Percentiles rank a stretch among this genome's conserved stretches.
phyloP scores from a whole-genome alignment of 2,797 vertebrate species.

The Eupleurogrammus muticus region DNA sequence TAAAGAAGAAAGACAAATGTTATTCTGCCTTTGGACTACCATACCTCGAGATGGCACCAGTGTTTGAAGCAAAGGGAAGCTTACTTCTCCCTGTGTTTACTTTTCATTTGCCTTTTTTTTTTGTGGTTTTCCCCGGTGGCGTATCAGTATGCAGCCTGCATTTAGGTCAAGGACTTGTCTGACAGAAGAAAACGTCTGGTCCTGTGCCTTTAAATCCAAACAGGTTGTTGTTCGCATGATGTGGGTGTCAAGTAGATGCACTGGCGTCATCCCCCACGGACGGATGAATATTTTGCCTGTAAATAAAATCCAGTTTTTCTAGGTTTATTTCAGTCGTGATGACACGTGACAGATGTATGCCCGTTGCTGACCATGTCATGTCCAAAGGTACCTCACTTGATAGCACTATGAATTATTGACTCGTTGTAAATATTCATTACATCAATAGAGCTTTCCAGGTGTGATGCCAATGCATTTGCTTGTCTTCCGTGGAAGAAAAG shows the following conservation, averaged over 20 bases:
- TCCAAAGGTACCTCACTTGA: conserved; percentile 62
- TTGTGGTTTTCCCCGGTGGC: background rate
- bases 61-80: conserved; percentile 40
- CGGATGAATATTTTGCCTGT: background rate
- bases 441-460: conserved; percentile 43
- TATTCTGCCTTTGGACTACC: conserved; percentile 18
- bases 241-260: conserved; percentile 57
- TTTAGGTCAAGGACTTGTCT: conserved; percentile 62
- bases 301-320: conserved; percentile 3
- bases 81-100: conserved; percentile 21
- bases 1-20: background rate
- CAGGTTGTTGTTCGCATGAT: conserved; percentile 53
- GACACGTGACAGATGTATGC: conserved; percentile 13
- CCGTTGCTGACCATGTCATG: conserved; percentile 25
- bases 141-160: conserved; percentile 56
- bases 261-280: conserved; percentile 35
- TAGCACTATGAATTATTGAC: conserved; percentile 55
- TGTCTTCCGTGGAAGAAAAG: conserved; percentile 20
- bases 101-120: background rate
- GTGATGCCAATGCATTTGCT: conserved; percentile 55
- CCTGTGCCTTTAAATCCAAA: conserved; percentile 51
- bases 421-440: conserved; percentile 68
- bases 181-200: conserved; percentile 30
- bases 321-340: background rate
- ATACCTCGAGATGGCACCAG: conserved; percentile 33